These are phyloP conservation scores for Loris lydekkerianus DNA, from an alignment of 2,797 vertebrate genomes.

Conservation along the genomic window DNA sequence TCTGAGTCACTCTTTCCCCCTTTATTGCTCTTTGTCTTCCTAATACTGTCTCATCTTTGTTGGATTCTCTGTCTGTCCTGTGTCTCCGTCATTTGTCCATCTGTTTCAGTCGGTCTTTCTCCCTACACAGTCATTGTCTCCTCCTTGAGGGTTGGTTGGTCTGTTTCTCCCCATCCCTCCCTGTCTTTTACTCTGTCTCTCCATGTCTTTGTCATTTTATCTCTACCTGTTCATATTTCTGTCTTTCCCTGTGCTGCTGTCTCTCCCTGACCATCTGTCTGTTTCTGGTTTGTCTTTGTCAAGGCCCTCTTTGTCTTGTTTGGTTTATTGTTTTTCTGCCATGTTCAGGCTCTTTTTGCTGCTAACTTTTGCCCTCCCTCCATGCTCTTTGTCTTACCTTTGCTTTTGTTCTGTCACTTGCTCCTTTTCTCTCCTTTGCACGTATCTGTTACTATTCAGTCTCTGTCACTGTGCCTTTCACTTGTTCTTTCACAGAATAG, in stretches of 20 bases:
- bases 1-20: background rate
- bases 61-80: background rate
- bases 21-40: background rate
- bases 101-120: background rate
- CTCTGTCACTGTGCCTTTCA: background rate
- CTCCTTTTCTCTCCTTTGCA: background rate
- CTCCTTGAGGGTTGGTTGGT: background rate
- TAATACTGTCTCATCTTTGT: background rate
- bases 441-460: background rate
- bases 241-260: background rate
- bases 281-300: background rate
- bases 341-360: slow-evolving; percentile 1
- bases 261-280: background rate
- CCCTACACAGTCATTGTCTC: background rate
- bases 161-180: background rate
- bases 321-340: background rate
- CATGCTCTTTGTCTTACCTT: background rate
- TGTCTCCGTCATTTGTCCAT: background rate
- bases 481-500: background rate
- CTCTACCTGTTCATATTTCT: background rate
- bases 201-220: background rate
- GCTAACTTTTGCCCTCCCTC: background rate
- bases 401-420: background rate
- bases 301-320: background rate
- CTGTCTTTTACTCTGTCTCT: slow-evolving; percentile 12